Conservation (phyloP, 2,888 invertebrate species). For the Hedychridium roseum region DNA sequence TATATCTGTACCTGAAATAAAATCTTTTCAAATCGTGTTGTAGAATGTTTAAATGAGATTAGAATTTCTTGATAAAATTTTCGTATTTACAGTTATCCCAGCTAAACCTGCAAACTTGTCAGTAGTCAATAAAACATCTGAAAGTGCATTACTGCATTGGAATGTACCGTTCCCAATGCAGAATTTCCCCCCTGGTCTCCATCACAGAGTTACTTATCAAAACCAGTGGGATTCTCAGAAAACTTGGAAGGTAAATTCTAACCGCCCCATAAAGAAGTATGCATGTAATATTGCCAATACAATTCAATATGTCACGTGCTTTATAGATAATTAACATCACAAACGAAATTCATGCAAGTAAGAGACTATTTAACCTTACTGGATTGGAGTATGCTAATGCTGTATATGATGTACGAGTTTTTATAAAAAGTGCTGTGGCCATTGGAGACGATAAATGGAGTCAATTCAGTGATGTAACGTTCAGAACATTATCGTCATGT, state of each 20-base stretch:
- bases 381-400: constrained; percentile 73
- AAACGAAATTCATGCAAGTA: constrained; percentile 61
- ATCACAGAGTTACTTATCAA: constrained; percentile 66
- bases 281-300: background rate
- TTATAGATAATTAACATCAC: constrained; percentile 55
- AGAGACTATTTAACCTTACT: constrained; percentile 64
- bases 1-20: no score
- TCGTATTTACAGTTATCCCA: constrained; percentile 62
- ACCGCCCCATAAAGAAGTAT: background rate
- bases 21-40: no score
- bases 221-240: constrained; percentile 64
- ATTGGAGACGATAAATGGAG: constrained; percentile 75
- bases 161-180: constrained; percentile 63
- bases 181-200: constrained; percentile 66
- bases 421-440: constrained; percentile 68
- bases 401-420: constrained; percentile 77
- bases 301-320: constrained; percentile 2
- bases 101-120: constrained; percentile 65
- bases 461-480: constrained; percentile 68
- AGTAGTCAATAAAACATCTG: constrained; percentile 62
- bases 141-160: constrained; percentile 66
- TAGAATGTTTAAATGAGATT: no score
- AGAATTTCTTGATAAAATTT: no score
- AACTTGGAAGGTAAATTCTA: constrained; percentile 63
- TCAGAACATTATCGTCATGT: constrained; percentile 68